Base-by-base conservation (phyloP, 2,113 vertebrate genomes). In the Pachyramphus minor region DNA sequence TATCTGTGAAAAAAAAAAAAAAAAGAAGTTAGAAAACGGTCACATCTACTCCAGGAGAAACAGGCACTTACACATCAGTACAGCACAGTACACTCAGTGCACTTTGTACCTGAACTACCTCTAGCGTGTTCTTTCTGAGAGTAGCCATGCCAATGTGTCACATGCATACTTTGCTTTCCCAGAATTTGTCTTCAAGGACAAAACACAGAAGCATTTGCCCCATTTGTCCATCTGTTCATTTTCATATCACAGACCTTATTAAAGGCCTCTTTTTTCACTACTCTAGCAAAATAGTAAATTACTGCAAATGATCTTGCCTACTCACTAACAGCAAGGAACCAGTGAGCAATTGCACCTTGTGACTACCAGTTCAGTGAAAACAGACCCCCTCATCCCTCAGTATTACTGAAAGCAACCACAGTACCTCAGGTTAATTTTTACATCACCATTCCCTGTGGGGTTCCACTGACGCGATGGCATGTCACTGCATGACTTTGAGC, bases 201-300 rank as follows among this genome's bases (percentile, higher is more conserved):
- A 89, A 84, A 63, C 0, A 2, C 41, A 69, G 35, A 73, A 56
- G n/a, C n/a, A 53, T 55, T 50, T 50, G 24, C 47, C 82, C 31
- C 59, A n/a, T 85, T 89, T 76, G 41, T 52, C 27, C 74, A 91
- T 25, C 90, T 95, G 94, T 84, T 74, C 73, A 45, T 89, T 93
- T 89, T 84, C 82, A 2, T 59, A 93, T n/a, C 24, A 6, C 45
- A 42, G n/a, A 33, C n/a, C 17, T 74, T 77, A 89, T 35, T 56
- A 56, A 66, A 74, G 9, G 41, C 14, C 23, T 81, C 30, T 64
- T 87, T 92, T 90, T 35, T 74, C 41, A 84, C 45, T 64, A 50
- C 8, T 55, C 19, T 20, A 50, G 14, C 12, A 17, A 74, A 84
- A 52, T 11, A 60, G 18, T 44, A 64, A 77, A 35, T 60, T 35